Conservation (phyloP, 2,888 invertebrate genomes). For the Drosophila putrida region DNA sequence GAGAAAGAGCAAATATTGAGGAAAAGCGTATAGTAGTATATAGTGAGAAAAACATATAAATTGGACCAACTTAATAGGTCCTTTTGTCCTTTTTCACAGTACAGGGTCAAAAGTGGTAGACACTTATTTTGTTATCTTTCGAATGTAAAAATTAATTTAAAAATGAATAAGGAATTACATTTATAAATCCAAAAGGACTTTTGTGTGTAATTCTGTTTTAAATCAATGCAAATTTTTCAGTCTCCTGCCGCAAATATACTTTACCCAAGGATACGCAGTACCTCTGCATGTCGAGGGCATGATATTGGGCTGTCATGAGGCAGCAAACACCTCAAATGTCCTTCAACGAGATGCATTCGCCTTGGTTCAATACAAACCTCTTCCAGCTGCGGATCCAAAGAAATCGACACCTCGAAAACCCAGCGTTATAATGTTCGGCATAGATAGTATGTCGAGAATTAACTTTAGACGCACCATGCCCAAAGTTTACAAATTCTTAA, state of each 20-base stretch:
- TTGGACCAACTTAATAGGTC: neutral
- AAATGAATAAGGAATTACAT: too few species aligned
- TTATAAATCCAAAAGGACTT: too few species aligned
- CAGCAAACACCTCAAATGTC: conserved; percentile 50
- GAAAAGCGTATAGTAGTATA: too few species aligned
- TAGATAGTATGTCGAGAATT: conserved; percentile 93
- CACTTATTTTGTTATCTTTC: too few species aligned
- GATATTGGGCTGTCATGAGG: conserved; percentile 51
- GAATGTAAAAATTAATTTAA: too few species aligned
- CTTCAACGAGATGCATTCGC: conserved; percentile 59
- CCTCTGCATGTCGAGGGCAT: conserved; percentile 64
- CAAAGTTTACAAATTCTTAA: conserved; percentile 88
- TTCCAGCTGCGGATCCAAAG: neutral
- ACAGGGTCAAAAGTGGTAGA: too few species aligned
- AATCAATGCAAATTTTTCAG: conserved; percentile 18
- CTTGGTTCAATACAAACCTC: conserved; percentile 46
- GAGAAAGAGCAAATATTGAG: too few species aligned
- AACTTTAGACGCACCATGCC: conserved; percentile 92
- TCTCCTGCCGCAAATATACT: conserved; percentile 46
- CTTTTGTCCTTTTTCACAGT: neutral
- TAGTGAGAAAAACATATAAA: too few species aligned
- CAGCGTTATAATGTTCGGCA: conserved; percentile 89
- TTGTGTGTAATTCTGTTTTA: too few species aligned
- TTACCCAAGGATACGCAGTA: conserved; percentile 56
- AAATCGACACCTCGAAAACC: conserved; percentile 49